phyloP scores from a whole-genome alignment of 1,140 invertebrate species.

The Drosophila hydei region DNA sequence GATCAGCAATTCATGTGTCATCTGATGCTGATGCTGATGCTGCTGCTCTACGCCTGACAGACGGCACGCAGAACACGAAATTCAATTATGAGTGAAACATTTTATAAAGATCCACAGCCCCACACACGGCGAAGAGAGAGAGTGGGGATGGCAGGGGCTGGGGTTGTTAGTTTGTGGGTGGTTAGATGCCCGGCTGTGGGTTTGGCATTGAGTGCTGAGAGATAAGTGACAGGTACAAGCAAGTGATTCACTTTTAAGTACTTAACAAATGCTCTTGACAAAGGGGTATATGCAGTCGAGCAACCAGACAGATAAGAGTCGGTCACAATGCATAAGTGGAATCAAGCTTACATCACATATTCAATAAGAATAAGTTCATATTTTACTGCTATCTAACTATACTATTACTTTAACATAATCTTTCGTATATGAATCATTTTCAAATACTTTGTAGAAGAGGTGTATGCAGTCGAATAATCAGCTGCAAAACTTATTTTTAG shows the following conservation, averaged over 20 bases:
- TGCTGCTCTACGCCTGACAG: constrained; percentile 7
- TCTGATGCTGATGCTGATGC: constrained; percentile 12
- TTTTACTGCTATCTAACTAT: too few species aligned
- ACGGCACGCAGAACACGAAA: constrained; percentile 37
- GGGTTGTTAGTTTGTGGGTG: not conserved
- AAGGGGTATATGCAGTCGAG: constrained; percentile 10
- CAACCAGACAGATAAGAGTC: not conserved
- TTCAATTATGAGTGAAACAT: constrained; percentile 50
- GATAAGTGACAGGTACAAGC: constrained; percentile 62
- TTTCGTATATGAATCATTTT: too few species aligned
- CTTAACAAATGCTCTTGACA: constrained; percentile 3
- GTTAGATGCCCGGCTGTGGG: constrained; percentile 8
- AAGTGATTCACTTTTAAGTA: constrained; percentile 40
- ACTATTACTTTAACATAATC: too few species aligned
- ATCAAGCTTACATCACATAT: too few species aligned
- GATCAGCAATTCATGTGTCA: constrained; percentile 32
- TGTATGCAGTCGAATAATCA: too few species aligned
- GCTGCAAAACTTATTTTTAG: too few species aligned
- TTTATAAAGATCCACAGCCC: constrained; percentile 28
- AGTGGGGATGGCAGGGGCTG: not conserved
- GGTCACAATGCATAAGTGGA: not conserved
- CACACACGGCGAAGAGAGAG: not conserved
- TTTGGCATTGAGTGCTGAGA: constrained; percentile 58
- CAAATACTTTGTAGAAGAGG: too few species aligned
- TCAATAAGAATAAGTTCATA: not conserved